These are phyloP conservation scores for Antitype chi DNA, from an alignment of 2,888 invertebrate genomes.

Conservation along the genomic window DNA sequence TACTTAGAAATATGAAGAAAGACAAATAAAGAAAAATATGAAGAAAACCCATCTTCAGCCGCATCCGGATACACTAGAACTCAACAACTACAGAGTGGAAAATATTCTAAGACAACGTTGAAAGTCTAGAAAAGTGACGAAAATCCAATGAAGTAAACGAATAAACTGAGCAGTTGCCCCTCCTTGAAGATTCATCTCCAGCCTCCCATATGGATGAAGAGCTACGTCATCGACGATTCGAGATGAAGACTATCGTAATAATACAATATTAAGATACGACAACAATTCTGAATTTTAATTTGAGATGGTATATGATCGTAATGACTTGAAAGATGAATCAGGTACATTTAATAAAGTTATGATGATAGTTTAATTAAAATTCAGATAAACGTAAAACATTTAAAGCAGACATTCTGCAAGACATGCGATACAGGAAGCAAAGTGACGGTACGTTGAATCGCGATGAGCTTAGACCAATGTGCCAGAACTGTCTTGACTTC, in stretches of 20 bases:
- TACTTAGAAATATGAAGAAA: not conserved
- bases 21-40: not conserved
- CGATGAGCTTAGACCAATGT: not conserved
- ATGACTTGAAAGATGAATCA: not conserved
- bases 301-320: not conserved
- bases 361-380: slow-evolving; percentile 46
- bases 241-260: not conserved
- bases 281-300: slow-evolving; percentile 59
- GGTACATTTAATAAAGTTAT: not conserved
- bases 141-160: not conserved
- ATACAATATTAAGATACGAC: slow-evolving; percentile 27
- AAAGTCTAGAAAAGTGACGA: not conserved
- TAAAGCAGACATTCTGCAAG: slow-evolving; percentile 68
- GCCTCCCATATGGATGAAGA: slow-evolving; percentile 22
- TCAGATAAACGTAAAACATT: slow-evolving; percentile 66
- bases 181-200: slow-evolving; percentile 8
- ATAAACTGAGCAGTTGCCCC: not conserved
- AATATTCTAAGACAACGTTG: not conserved
- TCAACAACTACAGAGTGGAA: not conserved
- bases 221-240: slow-evolving; percentile 22
- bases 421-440: slow-evolving; percentile 75
- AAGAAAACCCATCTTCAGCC: not conserved
- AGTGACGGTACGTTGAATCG: slow-evolving; percentile 13
- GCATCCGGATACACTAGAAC: not conserved
- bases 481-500: slow-evolving; percentile 6